Percentiles rank a stretch among this genome's conserved stretches.
phyloP scores from a whole-genome alignment of 2,797 vertebrate species.

The Dermochelys coriacea region DNA sequence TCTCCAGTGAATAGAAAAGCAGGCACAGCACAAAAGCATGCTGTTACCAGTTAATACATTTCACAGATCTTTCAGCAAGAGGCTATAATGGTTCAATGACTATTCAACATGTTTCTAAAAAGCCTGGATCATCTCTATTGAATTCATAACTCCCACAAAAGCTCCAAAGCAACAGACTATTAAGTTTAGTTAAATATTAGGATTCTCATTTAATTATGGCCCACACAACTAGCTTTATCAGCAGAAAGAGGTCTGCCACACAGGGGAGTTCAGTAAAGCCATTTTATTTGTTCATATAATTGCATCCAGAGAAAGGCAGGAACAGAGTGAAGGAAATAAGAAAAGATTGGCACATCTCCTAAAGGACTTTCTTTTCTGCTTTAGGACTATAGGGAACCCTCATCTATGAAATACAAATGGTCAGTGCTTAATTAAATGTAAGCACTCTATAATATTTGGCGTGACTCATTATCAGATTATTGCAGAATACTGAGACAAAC shows the following conservation, averaged over 20 bases:
- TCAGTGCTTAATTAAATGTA: slow-evolving; percentile 84
- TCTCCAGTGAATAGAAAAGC: neutral
- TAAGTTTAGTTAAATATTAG: slow-evolving; percentile 83
- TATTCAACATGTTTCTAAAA: slow-evolving; percentile 49
- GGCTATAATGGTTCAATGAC: neutral
- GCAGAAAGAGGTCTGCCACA: slow-evolving; percentile 80
- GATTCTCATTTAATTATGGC: slow-evolving; percentile 84
- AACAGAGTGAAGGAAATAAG: slow-evolving; percentile 72
- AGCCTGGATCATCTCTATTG: slow-evolving; percentile 44
- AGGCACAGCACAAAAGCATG: neutral
- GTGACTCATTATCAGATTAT: slow-evolving; percentile 81
- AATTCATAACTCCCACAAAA: slow-evolving; percentile 65
- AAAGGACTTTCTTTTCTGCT: slow-evolving; percentile 76
- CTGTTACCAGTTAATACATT: neutral
- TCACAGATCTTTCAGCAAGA: slow-evolving; percentile 21
- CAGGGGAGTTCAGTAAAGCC: slow-evolving; percentile 78
- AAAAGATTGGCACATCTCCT: slow-evolving; percentile 80
- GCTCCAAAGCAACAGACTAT: slow-evolving; percentile 77
- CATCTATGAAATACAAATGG: slow-evolving; percentile 76
- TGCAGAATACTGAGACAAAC: slow-evolving; percentile 61
- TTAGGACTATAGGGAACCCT: slow-evolving; percentile 73
- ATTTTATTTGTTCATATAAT: slow-evolving; percentile 86
- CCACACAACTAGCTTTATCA: slow-evolving; percentile 84
- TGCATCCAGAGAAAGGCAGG: slow-evolving; percentile 81
- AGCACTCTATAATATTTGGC: slow-evolving; percentile 77